These are phyloP conservation scores for Pomatostomus ruficeps DNA, from an alignment of 2,113 vertebrate genomes.

Conservation along the genomic window DNA sequence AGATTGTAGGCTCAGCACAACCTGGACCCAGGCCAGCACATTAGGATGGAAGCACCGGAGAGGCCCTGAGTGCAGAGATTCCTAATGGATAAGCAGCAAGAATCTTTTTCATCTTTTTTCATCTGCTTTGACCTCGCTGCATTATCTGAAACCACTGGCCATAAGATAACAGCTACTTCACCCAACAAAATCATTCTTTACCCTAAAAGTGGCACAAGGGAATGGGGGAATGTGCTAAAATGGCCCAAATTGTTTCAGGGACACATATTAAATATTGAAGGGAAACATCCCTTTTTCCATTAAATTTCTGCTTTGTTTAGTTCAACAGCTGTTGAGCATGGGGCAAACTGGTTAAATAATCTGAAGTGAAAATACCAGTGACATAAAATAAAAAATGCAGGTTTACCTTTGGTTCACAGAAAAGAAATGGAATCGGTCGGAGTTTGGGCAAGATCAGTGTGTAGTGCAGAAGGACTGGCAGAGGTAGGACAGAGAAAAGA, in stretches of 20 bases:
- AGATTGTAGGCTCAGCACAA: background rate
- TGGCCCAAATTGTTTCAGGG: background rate
- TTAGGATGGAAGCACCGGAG: slow-evolving; percentile 6
- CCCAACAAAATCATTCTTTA: background rate
- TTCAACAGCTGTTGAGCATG: background rate
- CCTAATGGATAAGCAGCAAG: slow-evolving; percentile 1
- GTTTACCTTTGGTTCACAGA: background rate
- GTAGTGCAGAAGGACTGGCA: background rate
- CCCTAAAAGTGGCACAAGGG: background rate
- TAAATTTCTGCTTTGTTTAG: background rate
- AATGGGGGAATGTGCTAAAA: background rate
- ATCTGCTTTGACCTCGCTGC: background rate
- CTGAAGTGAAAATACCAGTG: background rate
- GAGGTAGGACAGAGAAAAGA: background rate
- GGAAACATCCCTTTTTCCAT: background rate
- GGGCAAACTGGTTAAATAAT: background rate
- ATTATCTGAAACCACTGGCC: background rate
- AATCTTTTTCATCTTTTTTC: background rate
- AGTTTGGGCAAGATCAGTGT: background rate
- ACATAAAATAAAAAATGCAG: background rate
- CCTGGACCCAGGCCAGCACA: slow-evolving; percentile 3
- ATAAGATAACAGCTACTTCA: background rate
- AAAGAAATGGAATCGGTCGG: background rate
- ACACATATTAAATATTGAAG: background rate
- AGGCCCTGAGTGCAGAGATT: background rate